phyloP scores from a whole-genome alignment of 2,888 invertebrate species.

The Pristionchus entomophagus region DNA sequence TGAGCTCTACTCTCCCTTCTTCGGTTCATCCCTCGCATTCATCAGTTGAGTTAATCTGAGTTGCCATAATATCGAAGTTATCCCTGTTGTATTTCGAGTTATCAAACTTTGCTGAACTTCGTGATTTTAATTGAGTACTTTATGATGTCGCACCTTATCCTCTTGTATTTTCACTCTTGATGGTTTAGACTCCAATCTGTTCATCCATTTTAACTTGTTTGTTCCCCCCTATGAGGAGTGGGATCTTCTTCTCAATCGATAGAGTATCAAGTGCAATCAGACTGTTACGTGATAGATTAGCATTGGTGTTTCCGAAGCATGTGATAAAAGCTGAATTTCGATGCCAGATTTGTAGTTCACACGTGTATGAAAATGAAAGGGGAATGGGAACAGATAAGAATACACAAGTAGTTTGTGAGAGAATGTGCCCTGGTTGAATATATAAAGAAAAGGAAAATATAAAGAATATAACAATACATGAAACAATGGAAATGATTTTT shows the following conservation, averaged over 20 bases:
- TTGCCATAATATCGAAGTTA: not conserved
- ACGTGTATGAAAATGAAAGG: not conserved
- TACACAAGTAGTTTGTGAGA: not conserved
- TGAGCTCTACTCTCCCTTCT: not conserved
- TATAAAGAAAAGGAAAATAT: too few species aligned
- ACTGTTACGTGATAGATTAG: conserved; percentile 19
- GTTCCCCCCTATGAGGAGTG: not conserved
- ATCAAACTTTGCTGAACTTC: not conserved
- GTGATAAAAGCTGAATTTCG: conserved; percentile 3
- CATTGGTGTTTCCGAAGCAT: not conserved
- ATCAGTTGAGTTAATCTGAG: not conserved
- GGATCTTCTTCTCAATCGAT: not conserved
- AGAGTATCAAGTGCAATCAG: conserved; percentile 30
- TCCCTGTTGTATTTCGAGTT: conserved; percentile 24
- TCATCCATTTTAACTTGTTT: not conserved
- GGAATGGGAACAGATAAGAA: not conserved
- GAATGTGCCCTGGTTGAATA: not conserved
- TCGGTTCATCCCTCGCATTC: not conserved
- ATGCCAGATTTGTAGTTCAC: not conserved
- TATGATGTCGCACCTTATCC: not conserved
- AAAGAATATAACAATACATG: not conserved
- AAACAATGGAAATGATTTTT: not conserved
- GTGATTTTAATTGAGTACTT: not conserved
- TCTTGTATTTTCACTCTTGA: not conserved
- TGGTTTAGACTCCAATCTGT: not conserved